These are phyloP conservation scores for Hyposoter didymator DNA, from an alignment of 2,888 invertebrate genomes.

Conservation along the genomic window DNA sequence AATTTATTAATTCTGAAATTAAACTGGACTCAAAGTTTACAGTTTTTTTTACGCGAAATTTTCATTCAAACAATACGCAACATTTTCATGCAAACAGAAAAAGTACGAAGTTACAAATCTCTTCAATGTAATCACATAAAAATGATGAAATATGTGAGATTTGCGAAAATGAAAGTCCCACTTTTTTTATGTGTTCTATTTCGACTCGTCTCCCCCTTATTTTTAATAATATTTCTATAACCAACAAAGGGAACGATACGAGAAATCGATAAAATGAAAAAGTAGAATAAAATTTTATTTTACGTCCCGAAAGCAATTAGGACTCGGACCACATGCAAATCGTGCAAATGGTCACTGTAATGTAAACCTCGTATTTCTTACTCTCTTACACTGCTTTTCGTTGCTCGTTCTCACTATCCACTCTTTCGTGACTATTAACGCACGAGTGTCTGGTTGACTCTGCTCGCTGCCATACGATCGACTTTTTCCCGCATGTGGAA, in stretches of 20 bases:
- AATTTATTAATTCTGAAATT: too few relatives aligned
- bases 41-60: too few relatives aligned
- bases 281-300: slow-evolving; percentile 81
- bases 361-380: not conserved
- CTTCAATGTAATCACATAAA: too few relatives aligned
- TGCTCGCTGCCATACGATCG: slow-evolving; percentile 33
- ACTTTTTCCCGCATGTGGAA: slow-evolving; percentile 12
- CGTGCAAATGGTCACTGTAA: not conserved
- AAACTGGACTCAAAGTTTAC: too few relatives aligned
- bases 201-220: not conserved
- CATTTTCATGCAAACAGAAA: too few relatives aligned
- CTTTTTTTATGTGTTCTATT: too few relatives aligned
- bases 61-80: too few relatives aligned
- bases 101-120: too few relatives aligned
- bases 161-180: too few relatives aligned
- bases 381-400: not conserved
- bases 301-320: slow-evolving; percentile 69
- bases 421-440: slow-evolving; percentile 50
- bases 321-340: slow-evolving; percentile 32
- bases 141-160: too few relatives aligned
- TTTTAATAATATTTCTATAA: not conserved
- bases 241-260: not conserved
- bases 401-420: not conserved
- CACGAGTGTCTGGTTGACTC: slow-evolving; percentile 44
- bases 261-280: slow-evolving; percentile 76